Evolutionary conservation across 2,113 vertebrate species (phyloP), one percentile per base, ranked within the genome.

Genomic region (Scartelaos histophorus): DNA sequence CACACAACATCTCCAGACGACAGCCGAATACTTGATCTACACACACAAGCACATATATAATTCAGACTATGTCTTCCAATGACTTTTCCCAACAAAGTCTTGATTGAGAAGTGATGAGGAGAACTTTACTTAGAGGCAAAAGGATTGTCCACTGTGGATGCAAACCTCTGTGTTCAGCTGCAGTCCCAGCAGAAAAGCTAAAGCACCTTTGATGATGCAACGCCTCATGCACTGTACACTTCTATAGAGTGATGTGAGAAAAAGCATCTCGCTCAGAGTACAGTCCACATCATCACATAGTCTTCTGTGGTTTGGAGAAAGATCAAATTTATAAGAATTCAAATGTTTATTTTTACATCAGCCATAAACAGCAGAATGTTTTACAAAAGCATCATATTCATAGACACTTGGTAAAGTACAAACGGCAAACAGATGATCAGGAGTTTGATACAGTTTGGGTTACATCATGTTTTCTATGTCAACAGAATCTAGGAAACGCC

Each of bases 11-110:
- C 70, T 96, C 96, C 90, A 97, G 81, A 34, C 92, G 69, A 81
- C 96, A 98, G 81, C 96, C 96, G 13, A 98, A 98, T 70, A 98
- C 95, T 91, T 97, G 96, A 88, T 98, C 96, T 98, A 89, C 67
- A 70, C 70, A 84, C 65, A 80, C 46, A 25, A 13, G 21, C 7
- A 68, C 64, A 82, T 67, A 83, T 57, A 85, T 57, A 74, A 11
- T 61, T 38, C 0, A 53, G 67, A 57, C 62, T 57, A 17, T 46
- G 13, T 7, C 7, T 7, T 57, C 11, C 38, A 16, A 53, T 71
- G 25, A 49, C 43, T 19, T n/a, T 64, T 51, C 47, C 10, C 35
- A 74, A 74, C 45, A 49, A 73, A 79, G 17, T 74, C 60, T 71
- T 87, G 82, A 89, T 87, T 73, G 83, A 81, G 82, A 71, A 70